Evolutionary conservation across 2,113 vertebrate species (phyloP), one percentile per base, ranked within the genome.

Genomic region (Zapus hudsonius): DNA sequence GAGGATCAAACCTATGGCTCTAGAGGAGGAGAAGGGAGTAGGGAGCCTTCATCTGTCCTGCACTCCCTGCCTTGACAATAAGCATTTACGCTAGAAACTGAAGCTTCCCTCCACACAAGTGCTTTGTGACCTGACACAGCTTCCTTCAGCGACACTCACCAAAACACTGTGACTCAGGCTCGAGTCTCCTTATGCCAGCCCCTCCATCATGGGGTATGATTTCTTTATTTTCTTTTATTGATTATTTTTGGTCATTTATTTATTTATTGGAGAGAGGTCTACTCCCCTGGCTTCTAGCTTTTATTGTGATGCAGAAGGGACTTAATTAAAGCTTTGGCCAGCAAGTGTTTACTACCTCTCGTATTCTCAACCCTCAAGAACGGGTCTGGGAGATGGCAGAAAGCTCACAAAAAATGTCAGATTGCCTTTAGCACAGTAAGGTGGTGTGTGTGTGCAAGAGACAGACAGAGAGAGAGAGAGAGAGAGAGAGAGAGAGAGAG

Each of bases 361-460:
- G 85, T 70, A 81, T 92, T 95, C 89, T 81, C 36, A 96, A 66
- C 36, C 73, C 94, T 97, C 93, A 57, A 93, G 95, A 95, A 42
- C 52, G 82, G 42, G 11, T 74, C 73, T 91, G 67, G 67, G 84
- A 92, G 93, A 95, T 92, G 82, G 42, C 89, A 97, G 95, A 92
- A 96, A 84, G 90, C 92, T 96, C 94, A 94, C 0, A 73, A 96
- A 93, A 97, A 91, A 98, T 80, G 75, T 89, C 93, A 96, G 95
- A 95, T 74, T 92, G 85, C 83, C 91, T 67, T 59, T 47, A 88
- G 90, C 90, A 94, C 40, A 67, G 85, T 92, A 87, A 96, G 91
- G 89, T 89, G 89, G 73, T 78, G 36, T 61, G n/a, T 70, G 81
- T 83, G 61, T 63, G 52, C 36, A 36, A 57, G 73, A 79, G 38